Percentiles rank a stretch among this genome's conserved stretches.
Conservation (phyloP, 2,888 invertebrate species). For the Arrhopalites spinosus region DNA sequence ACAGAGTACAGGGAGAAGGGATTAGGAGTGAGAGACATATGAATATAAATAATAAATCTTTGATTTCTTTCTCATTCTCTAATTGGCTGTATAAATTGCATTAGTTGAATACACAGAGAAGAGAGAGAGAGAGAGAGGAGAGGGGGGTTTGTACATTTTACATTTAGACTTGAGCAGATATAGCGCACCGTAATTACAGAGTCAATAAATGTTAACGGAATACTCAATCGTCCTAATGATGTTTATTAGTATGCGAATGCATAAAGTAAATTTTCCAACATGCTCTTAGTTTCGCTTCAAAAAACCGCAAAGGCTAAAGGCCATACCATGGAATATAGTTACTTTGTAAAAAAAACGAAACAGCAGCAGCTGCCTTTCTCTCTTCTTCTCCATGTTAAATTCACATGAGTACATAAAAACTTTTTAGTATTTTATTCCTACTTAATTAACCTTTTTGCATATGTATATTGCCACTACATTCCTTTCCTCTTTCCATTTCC, state of each 20-base stretch:
- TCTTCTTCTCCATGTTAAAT: neutral
- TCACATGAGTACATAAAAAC: neutral
- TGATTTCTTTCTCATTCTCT: neutral
- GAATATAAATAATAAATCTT: neutral
- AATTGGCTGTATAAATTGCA: slow-evolving; percentile 12
- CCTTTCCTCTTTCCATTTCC: no score
- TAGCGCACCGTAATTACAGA: neutral
- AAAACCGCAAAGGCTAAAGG: slow-evolving; percentile 8
- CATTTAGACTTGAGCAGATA: no score
- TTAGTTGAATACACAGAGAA: neutral
- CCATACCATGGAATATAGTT: neutral
- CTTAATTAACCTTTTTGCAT: no score
- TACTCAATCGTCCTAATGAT: neutral
- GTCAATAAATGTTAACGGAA: slow-evolving; percentile 13
- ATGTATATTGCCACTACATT: no score
- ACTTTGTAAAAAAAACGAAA: no score
- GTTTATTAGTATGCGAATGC: slow-evolving; percentile 8
- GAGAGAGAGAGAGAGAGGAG: no score
- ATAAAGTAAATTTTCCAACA: slow-evolving; percentile 11
- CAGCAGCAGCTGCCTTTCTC: neutral
- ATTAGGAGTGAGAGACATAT: no score
- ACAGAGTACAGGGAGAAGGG: no score
- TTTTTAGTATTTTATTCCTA: neutral
- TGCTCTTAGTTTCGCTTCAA: slow-evolving; percentile 8
- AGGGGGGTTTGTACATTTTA: no score